Evolutionary conservation across 1,140 invertebrate species (phyloP), one percentile per base, ranked within the genome.

Genomic region (Leguminivora glycinivorella): DNA sequence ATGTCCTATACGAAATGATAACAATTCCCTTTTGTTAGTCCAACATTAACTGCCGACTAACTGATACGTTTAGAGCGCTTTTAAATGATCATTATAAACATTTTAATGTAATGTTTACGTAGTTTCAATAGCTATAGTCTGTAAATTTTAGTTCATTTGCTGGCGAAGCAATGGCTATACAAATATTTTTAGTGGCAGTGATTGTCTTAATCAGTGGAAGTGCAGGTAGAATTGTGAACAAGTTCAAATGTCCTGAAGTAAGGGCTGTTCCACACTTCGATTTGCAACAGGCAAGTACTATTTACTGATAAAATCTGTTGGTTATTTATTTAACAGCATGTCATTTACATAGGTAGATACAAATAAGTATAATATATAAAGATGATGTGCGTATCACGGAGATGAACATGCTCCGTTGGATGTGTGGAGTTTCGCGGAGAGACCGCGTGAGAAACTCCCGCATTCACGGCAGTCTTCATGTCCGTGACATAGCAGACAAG

Each of bases 1-100:
- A 85, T 85, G 83, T 84, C 79, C 87, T 85, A 89, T 89, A 88
- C 86, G 80, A 85, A 83, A 80, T 87, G 87, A 91, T 91, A 90
- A 91, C 80, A 83, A 87, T 80, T 84, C 84, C 87, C 80, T 84
- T 88, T 83, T 87, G 87, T 90, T 87, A 88, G 85, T 91, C 68
- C 76, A 72, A 75, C 72, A 81, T 71, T 73, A 81, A 68, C 79
- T 72, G 24, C 78, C 80, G 83, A 56, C 74, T 78, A 75, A 81
- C 73, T 73, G 82, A 84, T 75, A 87, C 87, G 85, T 79, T 56
- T 52, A n/a, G 40, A 3, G 34, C 25, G 34, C 34, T n/a, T 22
- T 24, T 24, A n/a, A n/a, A n/a, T n/a, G n/a, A n/a, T n/a, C n/a
- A n/a, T n/a, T n/a, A n/a, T n/a, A n/a, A n/a, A n/a, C n/a, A n/a